phyloP scores from a whole-genome alignment of 2,113 vertebrate genomes.

The Sprattus sprattus region DNA sequence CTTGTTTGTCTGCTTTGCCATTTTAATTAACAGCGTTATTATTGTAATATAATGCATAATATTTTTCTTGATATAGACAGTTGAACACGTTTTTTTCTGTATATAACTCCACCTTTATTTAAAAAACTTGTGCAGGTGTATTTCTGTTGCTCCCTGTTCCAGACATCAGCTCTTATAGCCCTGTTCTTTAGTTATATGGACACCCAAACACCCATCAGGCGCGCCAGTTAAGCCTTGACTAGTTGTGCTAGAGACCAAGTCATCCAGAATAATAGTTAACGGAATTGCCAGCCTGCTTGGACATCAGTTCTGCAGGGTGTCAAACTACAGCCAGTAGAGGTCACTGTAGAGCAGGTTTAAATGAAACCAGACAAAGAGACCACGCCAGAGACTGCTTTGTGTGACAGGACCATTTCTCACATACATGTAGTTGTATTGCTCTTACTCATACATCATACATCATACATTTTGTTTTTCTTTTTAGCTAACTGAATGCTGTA shows the following conservation, averaged over 20 bases:
- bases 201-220: not conserved
- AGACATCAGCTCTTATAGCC: not conserved
- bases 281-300: not conserved
- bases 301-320: not conserved
- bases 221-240: not conserved
- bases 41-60: not conserved
- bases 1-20: slow-evolving; percentile 1
- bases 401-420: not conserved
- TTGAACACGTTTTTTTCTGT: not conserved
- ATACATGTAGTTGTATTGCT: not conserved
- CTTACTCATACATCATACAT: no score
- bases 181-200: not conserved
- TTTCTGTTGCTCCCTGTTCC: not conserved
- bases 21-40: not conserved
- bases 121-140: not conserved
- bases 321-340: slow-evolving; percentile 35
- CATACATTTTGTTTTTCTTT: not conserved
- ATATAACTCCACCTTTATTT: not conserved
- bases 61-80: not conserved
- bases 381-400: not conserved
- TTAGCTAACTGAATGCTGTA: not conserved
- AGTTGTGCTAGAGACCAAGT: not conserved
- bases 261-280: not conserved
- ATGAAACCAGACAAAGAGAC: not conserved
- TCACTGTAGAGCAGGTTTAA: slow-evolving; percentile 13